Base-by-base conservation (phyloP, 2,113 vertebrate genomes). In the Grammomys dolichurus region DNA sequence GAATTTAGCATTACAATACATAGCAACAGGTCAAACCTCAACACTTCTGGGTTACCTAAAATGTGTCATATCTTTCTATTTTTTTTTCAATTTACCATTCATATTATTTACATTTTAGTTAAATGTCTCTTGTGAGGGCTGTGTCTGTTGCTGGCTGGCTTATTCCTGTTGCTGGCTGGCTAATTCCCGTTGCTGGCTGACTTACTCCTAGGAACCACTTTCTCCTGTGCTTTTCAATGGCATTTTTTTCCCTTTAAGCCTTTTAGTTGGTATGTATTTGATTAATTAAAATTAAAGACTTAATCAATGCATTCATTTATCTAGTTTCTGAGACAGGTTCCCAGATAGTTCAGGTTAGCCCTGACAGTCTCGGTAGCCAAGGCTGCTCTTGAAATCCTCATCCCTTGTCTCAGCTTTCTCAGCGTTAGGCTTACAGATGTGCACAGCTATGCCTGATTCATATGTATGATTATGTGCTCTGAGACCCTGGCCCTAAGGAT, bases 191-290 rank as follows among this genome's bases (percentile, higher is more conserved):
- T 63, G 60, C 60, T 63, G 60, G 8, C 10, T 65, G 75, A 56
- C 63, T 95, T 70, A 85, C 36, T 94, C 33, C 67, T 87, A 89
- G 46, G 72, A 36, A 7, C 17, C 36, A 82, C 4, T 56, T 94
- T 89, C 92, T 58, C 14, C 60, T 77, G 56, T 48, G 67, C 72
- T 84, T 95, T 78, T 92, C 31, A 73, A 58, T 73, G 40, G 16
- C 63, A 70, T 63, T 56, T 89, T 48, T 86, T 86, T 56, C 73
- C 31, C n/a, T 70, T 80, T 95, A 85, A 78, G 78, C 54, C n/a
- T 95, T 80, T 80, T 86, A 56, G 33, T 67, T 91, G 48, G 28
- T 76, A 67, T 72, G 10, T 48, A 72, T 67, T 60, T 51, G 16
- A 70, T 36, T 70, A 67, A 33, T 69, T 36, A 69, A 51, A 72